A percentile compares a stretch with the other conserved stretches of the same genome.
Evolutionary conservation across 2,888 invertebrate species (phyloP).

Genomic region (Vesta saturnalis): DNA sequence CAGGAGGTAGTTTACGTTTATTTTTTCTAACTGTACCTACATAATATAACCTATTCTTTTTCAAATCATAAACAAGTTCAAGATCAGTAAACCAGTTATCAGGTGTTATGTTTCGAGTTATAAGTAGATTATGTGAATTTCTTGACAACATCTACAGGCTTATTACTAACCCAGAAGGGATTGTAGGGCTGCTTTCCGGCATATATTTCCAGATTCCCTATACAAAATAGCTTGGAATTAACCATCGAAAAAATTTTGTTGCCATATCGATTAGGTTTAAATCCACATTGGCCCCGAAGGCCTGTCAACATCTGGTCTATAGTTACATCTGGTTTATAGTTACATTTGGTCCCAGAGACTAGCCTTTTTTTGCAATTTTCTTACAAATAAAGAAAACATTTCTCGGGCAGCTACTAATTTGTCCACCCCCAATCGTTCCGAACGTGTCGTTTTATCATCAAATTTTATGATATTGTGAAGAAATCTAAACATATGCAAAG

Average conservation of each 20-base stretch:
- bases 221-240: neutral
- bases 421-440: neutral
- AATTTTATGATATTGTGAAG: neutral
- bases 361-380: neutral
- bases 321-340: too few relatives aligned
- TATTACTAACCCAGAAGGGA: neutral
- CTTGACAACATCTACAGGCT: too few relatives aligned
- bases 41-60: neutral
- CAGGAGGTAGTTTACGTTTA: neutral
- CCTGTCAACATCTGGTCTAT: neutral
- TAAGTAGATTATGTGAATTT: neutral
- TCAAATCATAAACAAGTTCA: neutral
- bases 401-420: neutral
- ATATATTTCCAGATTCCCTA: too few relatives aligned
- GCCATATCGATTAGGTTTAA: neutral
- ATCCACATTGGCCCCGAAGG: neutral
- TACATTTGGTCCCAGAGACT: neutral
- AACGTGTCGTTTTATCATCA: neutral
- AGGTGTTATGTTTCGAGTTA: neutral
- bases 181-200: too few relatives aligned
- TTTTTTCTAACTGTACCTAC: too few relatives aligned
- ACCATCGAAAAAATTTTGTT: neutral
- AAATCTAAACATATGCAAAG: neutral
- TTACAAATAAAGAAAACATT: neutral
- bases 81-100: neutral